Percentiles rank a stretch among this genome's conserved stretches.
Evolutionary conservation across 2,113 vertebrate species (phyloP).

Genomic region (Rhynchomys soricoides): DNA sequence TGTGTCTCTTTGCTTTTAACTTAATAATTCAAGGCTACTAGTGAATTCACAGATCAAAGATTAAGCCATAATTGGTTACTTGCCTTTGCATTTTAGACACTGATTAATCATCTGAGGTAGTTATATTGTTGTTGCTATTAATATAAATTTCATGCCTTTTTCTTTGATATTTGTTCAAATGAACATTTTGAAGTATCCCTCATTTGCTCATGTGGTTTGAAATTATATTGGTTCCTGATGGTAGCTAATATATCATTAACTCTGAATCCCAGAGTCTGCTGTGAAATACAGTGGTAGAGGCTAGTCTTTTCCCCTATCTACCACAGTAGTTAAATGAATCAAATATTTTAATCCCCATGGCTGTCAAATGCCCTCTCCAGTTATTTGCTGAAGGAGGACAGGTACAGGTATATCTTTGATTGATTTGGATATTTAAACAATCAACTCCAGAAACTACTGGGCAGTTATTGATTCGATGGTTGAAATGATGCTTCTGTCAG

Average conservation of each 20-base stretch:
- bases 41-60: slow-evolving; percentile 64
- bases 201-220: background rate
- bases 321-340: background rate
- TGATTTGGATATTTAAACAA: slow-evolving; percentile 4
- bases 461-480: background rate
- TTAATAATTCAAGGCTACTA: slow-evolving; percentile 67
- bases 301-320: background rate
- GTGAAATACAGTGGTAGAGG: background rate
- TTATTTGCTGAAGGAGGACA: slow-evolving; percentile 8
- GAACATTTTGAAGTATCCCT: background rate
- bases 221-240: background rate
- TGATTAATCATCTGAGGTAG: slow-evolving; percentile 42
- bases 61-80: slow-evolving; percentile 56
- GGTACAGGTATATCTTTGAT: background rate
- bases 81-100: slow-evolving; percentile 54
- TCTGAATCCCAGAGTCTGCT: background rate
- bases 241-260: background rate
- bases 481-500: background rate
- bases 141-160: slow-evolving; percentile 4
- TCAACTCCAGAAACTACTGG: background rate
- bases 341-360: background rate
- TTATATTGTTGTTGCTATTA: background rate
- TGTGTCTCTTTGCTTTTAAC: slow-evolving; percentile 61
- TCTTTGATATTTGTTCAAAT: slow-evolving; percentile 42
- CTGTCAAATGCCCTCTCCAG: background rate